These are phyloP conservation scores for Pseudomyrmex flavicornis DNA, from an alignment of 1,140 invertebrate species.

Conservation along the genomic window DNA sequence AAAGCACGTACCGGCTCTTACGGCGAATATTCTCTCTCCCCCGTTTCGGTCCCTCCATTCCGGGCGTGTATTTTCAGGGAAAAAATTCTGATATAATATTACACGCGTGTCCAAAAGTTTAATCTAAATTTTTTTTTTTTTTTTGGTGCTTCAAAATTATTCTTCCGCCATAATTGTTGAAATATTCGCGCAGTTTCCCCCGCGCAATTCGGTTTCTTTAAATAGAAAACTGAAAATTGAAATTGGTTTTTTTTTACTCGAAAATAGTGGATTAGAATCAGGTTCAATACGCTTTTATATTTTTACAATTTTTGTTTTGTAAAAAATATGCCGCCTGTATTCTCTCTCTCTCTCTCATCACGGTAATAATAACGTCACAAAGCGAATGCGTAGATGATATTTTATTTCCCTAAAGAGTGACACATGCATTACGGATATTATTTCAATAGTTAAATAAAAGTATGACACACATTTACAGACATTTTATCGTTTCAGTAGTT, in stretches of 20 bases:
- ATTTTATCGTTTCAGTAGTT: no score
- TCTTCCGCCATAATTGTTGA: no score
- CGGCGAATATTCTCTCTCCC: neutral
- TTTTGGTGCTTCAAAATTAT: neutral
- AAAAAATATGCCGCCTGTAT: no score
- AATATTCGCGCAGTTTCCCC: no score
- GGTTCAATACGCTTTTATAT: neutral
- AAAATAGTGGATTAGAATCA: neutral
- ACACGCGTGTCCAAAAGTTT: neutral
- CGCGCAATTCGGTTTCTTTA: no score
- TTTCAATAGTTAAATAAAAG: no score
- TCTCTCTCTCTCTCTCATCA: no score
- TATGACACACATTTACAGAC: no score
- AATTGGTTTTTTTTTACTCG: neutral
- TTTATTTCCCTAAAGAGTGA: no score
- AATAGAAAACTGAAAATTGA: neutral
- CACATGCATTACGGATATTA: no score
- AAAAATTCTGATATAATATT: constrained; percentile 1
- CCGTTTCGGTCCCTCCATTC: neutral
- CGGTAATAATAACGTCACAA: no score
- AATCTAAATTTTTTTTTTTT: neutral
- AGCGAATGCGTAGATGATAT: no score
- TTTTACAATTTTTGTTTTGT: neutral
- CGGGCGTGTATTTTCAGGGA: neutral
- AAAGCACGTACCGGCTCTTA: constrained; percentile 5